Conservation (phyloP, 2,113 vertebrate genomes). For the Spea multiplicata region DNA sequence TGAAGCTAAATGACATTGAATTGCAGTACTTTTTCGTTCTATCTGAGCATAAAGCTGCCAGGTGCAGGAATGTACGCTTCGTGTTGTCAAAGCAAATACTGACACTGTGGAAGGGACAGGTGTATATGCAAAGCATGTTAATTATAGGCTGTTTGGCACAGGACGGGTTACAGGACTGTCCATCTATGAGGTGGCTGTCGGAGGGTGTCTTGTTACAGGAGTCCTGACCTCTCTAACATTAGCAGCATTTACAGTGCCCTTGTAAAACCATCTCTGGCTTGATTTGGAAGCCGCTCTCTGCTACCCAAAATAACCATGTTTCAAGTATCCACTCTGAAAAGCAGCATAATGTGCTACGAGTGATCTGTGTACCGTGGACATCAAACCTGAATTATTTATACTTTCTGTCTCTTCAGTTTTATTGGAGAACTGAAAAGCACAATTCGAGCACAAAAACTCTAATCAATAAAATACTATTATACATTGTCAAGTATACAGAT, state of each 20-base stretch:
- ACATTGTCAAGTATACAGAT: no score
- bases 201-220: conserved; percentile 59
- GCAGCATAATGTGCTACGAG: conserved; percentile 48
- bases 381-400: no score
- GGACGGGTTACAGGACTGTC: conserved; percentile 42
- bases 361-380: no score
- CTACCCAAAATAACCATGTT: conserved; percentile 51
- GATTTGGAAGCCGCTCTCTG: conserved; percentile 45
- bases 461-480: no score
- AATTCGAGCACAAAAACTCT: no score
- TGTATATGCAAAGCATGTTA: conserved; percentile 27
- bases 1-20: background rate
- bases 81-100: conserved; percentile 40
- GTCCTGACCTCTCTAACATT: conserved; percentile 50
- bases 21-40: conserved; percentile 12
- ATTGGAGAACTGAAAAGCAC: no score
- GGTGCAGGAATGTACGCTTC: conserved; percentile 2
- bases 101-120: conserved; percentile 48
- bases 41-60: conserved; percentile 13
- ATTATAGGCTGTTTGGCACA: conserved; percentile 18
- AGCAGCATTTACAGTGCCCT: conserved; percentile 51
- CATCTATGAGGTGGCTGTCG: conserved; percentile 54
- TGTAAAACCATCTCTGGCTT: conserved; percentile 46
- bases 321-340: conserved; percentile 35
- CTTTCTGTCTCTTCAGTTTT: no score